Evolutionary conservation across 2,113 vertebrate genomes (phyloP), one percentile per base, ranked within the genome.

Genomic region (Erpornis zantholeuca): DNA sequence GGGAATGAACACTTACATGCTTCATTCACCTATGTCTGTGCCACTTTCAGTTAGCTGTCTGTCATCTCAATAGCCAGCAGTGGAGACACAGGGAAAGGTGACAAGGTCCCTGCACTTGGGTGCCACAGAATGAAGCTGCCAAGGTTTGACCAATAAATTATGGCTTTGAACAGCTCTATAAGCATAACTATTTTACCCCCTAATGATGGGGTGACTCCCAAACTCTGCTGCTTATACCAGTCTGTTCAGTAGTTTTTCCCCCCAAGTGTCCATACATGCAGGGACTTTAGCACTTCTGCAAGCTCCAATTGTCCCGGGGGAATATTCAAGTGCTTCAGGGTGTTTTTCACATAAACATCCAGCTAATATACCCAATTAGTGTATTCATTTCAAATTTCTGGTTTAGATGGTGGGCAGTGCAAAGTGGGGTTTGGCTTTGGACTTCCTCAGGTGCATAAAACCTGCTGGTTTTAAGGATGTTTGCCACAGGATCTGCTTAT

Each of bases 31-130:
- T 47, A 0, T 1, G 0, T 72, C 31, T 69, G 23, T 65, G 52
- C 15, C 33, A 5, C 44, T 54, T 49, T 33, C 0, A 2, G 10
- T 49, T 1, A 1, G 24, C 65, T 88, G 3, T n/a, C n/a, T 35
- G 40, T 40, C 3, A 0, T 47, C 63, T 71, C 40, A 38, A 1
- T 11, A 35, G 25, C 28, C 69, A 81, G 1, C 42, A 49, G 23
- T 18, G 28, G 56, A 80, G 69, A 47, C 56, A 31, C 7, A 18
- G 18, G 59, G 16, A 75, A 36, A 13, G 45, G 20, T 49, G 54
- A 45, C 59, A 61, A 9, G 14, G 15, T n/a, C n/a, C 23, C 36
- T 86, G 59, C 33, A 24, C 15, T 69, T 52, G 49, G 25, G 40
- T 80, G 20, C 9, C 15, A 18, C 54, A 65, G 47, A 33, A 52